phyloP scores from a whole-genome alignment of 2,888 invertebrate species.

The Hololepta plana region DNA sequence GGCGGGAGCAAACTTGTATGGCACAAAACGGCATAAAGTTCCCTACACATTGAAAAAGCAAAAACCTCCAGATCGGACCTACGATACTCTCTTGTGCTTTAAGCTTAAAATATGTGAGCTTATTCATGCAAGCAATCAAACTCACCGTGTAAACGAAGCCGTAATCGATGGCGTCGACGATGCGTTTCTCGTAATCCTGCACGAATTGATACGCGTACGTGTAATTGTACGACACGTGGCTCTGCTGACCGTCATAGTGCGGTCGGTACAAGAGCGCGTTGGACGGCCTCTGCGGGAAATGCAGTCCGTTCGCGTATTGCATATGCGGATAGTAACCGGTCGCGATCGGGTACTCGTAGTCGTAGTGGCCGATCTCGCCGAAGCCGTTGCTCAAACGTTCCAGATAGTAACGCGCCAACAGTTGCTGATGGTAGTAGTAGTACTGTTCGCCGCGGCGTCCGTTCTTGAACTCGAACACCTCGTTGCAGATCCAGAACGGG shows the following conservation, averaged over 20 bases:
- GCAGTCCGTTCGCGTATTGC: slow-evolving; percentile 39
- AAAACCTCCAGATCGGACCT: no score
- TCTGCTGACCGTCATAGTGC: slow-evolving; percentile 15
- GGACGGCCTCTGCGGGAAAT: slow-evolving; percentile 38
- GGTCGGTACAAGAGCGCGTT: slow-evolving; percentile 19
- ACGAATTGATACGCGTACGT: slow-evolving; percentile 28
- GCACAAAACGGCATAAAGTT: no score
- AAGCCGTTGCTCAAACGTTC: slow-evolving; percentile 54
- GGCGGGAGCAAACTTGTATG: no score
- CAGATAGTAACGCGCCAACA: slow-evolving; percentile 53
- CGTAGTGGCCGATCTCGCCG: slow-evolving; percentile 42
- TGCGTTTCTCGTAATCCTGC: slow-evolving; percentile 32
- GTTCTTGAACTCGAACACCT: slow-evolving; percentile 31
- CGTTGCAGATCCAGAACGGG: slow-evolving; percentile 44
- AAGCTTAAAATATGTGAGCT: no score
- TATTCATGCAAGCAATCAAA: no score
- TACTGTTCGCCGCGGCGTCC: slow-evolving; percentile 45
- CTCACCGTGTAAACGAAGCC: slow-evolving; percentile 21
- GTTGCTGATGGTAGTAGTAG: slow-evolving; percentile 47
- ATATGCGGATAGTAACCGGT: slow-evolving; percentile 46
- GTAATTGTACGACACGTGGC: slow-evolving; percentile 18
- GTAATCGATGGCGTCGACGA: slow-evolving; percentile 35
- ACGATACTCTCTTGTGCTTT: no score
- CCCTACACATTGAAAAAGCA: no score
- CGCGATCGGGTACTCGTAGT: slow-evolving; percentile 31